These are phyloP conservation scores for Cephalopholis sonnerati DNA, from an alignment of 2,113 vertebrate species.

Conservation along the genomic window DNA sequence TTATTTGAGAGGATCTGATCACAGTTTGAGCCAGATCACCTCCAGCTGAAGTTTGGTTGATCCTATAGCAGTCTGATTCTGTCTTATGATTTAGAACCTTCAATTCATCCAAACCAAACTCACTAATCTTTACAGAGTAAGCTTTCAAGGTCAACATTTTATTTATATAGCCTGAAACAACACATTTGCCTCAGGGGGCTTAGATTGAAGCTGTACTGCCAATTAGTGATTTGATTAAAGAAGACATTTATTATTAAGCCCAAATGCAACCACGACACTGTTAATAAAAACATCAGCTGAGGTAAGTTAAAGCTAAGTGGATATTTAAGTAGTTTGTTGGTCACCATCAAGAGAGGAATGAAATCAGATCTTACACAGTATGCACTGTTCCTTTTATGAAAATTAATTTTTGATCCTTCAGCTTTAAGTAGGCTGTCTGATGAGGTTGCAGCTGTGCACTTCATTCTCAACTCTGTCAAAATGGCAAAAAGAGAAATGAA, in stretches of 20 bases:
- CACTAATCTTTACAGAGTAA: not conserved
- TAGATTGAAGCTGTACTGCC: not conserved
- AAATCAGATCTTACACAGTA: not conserved
- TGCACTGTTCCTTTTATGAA: not conserved
- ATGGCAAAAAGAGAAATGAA: too few species aligned
- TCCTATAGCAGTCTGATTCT: too few species aligned
- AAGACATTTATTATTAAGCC: not conserved
- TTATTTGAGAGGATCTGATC: not conserved
- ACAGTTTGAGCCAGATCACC: too few species aligned
- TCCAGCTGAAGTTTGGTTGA: too few species aligned
- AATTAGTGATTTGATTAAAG: constrained; percentile 2
- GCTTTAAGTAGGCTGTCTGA: not conserved
- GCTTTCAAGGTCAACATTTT: not conserved
- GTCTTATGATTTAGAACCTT: not conserved
- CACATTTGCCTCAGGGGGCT: not conserved
- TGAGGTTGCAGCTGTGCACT: not conserved
- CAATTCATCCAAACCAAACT: not conserved
- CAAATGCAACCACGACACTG: not conserved
- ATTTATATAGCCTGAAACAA: not conserved
- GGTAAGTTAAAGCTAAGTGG: not conserved
- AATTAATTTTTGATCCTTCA: not conserved
- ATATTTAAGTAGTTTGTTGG: not conserved
- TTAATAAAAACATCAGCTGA: not conserved
- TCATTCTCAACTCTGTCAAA: too few species aligned
- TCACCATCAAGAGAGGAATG: not conserved